Conservation (phyloP, 2,888 invertebrate species). For the Aquatica leii region DNA sequence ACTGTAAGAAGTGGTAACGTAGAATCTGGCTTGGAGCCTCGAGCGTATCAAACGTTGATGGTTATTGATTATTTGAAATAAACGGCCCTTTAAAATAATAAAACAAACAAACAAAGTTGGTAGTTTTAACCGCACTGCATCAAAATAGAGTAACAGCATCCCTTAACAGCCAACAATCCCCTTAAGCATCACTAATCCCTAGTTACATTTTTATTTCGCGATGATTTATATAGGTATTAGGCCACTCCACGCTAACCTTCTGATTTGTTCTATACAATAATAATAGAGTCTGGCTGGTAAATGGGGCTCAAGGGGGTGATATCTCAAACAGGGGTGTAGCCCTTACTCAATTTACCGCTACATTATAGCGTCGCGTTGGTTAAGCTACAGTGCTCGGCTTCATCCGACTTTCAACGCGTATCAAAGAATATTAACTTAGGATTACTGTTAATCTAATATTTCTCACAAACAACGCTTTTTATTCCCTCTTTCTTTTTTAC, state of each 20-base stretch:
- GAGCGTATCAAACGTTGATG: too few species aligned
- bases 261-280: conserved; percentile 64
- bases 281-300: conserved; percentile 62
- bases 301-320: conserved; percentile 62
- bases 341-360: conserved; percentile 62
- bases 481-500: conserved; percentile 24
- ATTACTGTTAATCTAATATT: conserved; percentile 57
- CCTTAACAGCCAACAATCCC: conserved; percentile 40
- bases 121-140: conserved; percentile 42
- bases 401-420: conserved; percentile 51
- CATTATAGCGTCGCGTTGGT: conserved; percentile 61
- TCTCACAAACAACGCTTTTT: conserved; percentile 31
- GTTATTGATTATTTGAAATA: too few species aligned
- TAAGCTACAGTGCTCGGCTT: conserved; percentile 46
- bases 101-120: not conserved
- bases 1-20: too few species aligned
- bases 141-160: conserved; percentile 30
- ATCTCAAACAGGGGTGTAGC: conserved; percentile 55
- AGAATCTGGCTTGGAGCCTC: too few species aligned
- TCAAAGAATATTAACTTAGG: conserved; percentile 56
- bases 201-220: conserved; percentile 59
- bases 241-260: conserved; percentile 61
- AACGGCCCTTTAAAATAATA: conserved; percentile 15
- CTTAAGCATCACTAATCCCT: conserved; percentile 45
- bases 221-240: conserved; percentile 62